Conservation (phyloP, 30 jellyfish, hydroid and myxozoan species). For the Aurelia sp. region DNA sequence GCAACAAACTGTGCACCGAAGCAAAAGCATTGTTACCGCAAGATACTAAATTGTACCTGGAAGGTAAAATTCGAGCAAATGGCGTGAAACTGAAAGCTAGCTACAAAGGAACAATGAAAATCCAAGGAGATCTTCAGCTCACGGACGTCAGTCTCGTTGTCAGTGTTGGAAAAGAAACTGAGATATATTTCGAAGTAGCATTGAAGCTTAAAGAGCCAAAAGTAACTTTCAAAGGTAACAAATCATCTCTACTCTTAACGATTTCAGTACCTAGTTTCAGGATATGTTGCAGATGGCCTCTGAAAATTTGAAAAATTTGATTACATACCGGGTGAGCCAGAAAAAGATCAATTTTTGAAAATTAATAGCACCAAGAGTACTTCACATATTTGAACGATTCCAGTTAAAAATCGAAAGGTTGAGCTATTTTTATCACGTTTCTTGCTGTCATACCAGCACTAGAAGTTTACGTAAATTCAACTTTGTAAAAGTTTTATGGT, state of each 20-base stretch:
- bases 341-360: too few species aligned
- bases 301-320: too few species aligned
- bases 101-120: constrained; percentile 66
- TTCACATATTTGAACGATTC: too few species aligned
- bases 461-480: too few species aligned
- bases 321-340: too few species aligned
- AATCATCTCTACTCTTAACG: neutral
- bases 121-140: constrained; percentile 56
- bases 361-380: too few species aligned
- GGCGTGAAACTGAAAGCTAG: constrained; percentile 69
- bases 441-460: too few species aligned
- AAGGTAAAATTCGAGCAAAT: constrained; percentile 57
- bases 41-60: constrained; percentile 70
- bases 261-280: neutral
- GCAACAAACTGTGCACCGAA: constrained; percentile 78
- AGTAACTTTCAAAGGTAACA: constrained; percentile 56
- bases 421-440: too few species aligned
- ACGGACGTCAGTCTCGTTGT: constrained; percentile 55
- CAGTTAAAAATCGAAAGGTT: too few species aligned
- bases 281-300: too few species aligned
- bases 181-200: constrained; percentile 65
- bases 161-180: constrained; percentile 64
- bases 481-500: too few species aligned
- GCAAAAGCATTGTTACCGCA: constrained; percentile 65
- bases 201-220: constrained; percentile 48